A percentile compares a stretch with the other conserved stretches of the same genome.
phyloP scores from a whole-genome alignment of 2,113 vertebrate species.

The Xyliphius kryptos region DNA sequence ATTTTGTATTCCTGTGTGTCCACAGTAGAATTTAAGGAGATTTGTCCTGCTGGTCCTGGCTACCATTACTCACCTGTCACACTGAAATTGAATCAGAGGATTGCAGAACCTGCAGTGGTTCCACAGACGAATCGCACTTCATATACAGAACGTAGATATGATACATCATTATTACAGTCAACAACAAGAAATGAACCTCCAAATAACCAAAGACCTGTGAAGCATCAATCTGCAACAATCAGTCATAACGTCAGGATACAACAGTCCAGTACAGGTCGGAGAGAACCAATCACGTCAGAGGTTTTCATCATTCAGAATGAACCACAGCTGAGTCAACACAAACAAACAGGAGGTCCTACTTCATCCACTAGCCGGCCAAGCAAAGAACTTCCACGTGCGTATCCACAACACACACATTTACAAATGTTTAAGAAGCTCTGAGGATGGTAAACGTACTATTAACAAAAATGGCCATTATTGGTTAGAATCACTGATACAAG shows the following conservation, averaged over 20 bases:
- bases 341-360: neutral
- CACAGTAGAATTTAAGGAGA: slow-evolving; percentile 85
- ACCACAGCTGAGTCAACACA: slow-evolving; percentile 15
- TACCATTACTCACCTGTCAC: slow-evolving; percentile 87
- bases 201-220: slow-evolving; percentile 2
- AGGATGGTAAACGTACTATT: too few species aligned
- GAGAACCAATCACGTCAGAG: slow-evolving; percentile 4
- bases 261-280: neutral
- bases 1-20: slow-evolving; percentile 33
- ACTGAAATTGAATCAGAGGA: slow-evolving; percentile 69
- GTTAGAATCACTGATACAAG: too few species aligned
- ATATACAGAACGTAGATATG: slow-evolving; percentile 8
- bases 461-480: too few species aligned
- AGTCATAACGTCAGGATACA: slow-evolving; percentile 30
- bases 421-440: too few species aligned
- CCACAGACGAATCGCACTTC: slow-evolving; percentile 7
- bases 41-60: slow-evolving; percentile 91
- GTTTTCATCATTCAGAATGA: slow-evolving; percentile 19
- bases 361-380: slow-evolving; percentile 28
- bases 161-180: slow-evolving; percentile 10
- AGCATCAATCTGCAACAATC: neutral
- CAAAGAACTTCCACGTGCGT: slow-evolving; percentile 53
- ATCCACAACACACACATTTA: neutral
- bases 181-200: slow-evolving; percentile 17
- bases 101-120: slow-evolving; percentile 43